Percentiles rank a stretch among this genome's conserved stretches.
Evolutionary conservation across 2,888 invertebrate genomes (phyloP).

Genomic region (Hemithea aestivaria): DNA sequence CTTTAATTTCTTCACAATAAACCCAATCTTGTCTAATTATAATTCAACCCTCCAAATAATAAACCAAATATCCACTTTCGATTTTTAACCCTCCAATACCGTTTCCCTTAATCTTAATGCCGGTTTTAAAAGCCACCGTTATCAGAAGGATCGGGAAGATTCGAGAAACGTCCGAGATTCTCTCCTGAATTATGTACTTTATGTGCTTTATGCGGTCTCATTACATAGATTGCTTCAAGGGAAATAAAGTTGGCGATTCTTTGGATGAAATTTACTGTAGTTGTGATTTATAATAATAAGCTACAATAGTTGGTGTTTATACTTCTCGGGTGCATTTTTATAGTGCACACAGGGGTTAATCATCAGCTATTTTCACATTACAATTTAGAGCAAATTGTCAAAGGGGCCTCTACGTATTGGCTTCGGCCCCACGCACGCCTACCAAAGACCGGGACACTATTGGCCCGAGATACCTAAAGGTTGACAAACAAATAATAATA

Average conservation of each 20-base stretch:
- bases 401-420: no score
- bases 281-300: conserved; percentile 9
- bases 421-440: no score
- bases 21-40: conserved; percentile 10
- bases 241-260: conserved; percentile 43
- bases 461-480: no score
- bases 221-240: conserved; percentile 64
- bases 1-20: no score
- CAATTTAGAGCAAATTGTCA: no score
- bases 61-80: conserved; percentile 26
- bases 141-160: conserved; percentile 39
- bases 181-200: conserved; percentile 66
- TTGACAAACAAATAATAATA: no score
- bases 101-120: conserved; percentile 55
- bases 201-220: conserved; percentile 68
- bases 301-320: no score
- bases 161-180: conserved; percentile 43
- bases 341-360: no score
- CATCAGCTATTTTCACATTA: no score
- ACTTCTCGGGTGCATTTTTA: no score
- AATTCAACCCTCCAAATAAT: conserved; percentile 19
- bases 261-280: conserved; percentile 4
- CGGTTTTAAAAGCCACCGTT: conserved; percentile 54
- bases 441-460: no score
- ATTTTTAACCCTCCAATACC: conserved; percentile 36